Percentiles rank a stretch among this genome's conserved stretches.
Evolutionary conservation across 2,113 vertebrate genomes (phyloP).

Genomic region (Oncorhynchus masou): DNA sequence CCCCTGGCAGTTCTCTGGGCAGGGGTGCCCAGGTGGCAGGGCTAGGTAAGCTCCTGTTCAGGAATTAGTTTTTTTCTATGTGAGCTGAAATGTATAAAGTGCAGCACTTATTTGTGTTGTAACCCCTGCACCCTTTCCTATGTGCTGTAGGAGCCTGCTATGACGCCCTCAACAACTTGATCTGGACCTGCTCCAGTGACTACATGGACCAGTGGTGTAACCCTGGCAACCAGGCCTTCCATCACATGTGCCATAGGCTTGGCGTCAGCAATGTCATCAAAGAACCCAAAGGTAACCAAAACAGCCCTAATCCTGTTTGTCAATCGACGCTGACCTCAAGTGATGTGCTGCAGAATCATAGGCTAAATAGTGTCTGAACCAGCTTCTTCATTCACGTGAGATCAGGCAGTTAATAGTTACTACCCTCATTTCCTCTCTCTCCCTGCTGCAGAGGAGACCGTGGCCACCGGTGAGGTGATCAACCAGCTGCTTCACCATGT

Average conservation of each 20-base stretch:
- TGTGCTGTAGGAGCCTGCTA: constrained; percentile 86
- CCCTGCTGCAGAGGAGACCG: constrained; percentile 81
- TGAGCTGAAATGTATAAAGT: too few relatives aligned
- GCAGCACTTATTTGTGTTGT: too few relatives aligned
- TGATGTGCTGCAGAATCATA: background rate
- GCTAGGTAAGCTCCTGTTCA: constrained; percentile 80
- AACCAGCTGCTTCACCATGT: constrained; percentile 97
- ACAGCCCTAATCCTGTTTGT: background rate
- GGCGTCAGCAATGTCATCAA: constrained; percentile 92
- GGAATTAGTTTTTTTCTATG: too few relatives aligned
- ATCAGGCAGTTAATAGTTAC: background rate
- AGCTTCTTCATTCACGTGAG: background rate
- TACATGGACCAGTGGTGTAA: constrained; percentile 99
- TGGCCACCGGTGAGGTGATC: constrained; percentile 91
- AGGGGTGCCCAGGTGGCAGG: constrained; percentile 94
- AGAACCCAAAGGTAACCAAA: constrained; percentile 87
- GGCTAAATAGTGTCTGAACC: background rate
- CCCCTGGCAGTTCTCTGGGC: constrained; percentile 92
- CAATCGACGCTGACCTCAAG: background rate
- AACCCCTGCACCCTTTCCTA: background rate
- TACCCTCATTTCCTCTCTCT: background rate
- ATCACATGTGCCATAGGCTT: constrained; percentile 95
- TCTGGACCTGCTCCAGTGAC: constrained; percentile 98
- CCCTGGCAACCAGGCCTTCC: constrained; percentile 97
- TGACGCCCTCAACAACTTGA: constrained; percentile 94